phyloP scores from a whole-genome alignment of 2,797 vertebrate genomes.

The Chiroxiphia lanceolata region DNA sequence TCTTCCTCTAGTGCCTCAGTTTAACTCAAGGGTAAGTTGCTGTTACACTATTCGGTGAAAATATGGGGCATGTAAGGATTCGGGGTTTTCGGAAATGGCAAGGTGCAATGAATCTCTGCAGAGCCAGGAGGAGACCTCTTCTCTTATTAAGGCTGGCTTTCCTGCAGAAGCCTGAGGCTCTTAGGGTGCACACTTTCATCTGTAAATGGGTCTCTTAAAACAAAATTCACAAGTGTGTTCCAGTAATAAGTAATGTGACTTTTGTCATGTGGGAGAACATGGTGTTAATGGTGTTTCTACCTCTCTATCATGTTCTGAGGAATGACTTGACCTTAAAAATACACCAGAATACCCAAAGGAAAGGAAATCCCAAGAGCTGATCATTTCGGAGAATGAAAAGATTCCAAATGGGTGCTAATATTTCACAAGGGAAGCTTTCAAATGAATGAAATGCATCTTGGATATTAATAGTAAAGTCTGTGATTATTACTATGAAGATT shows the following conservation, averaged over 20 bases:
- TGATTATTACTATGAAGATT: background rate
- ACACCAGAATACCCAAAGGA: background rate
- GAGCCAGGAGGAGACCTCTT: background rate
- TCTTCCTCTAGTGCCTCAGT: background rate
- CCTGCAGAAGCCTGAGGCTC: background rate
- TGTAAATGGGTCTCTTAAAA: background rate
- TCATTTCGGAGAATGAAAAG: conserved; percentile 16
- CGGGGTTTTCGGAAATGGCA: background rate
- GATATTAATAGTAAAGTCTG: conserved; percentile 66
- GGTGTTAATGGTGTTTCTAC: conserved; percentile 25
- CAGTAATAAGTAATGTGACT: background rate
- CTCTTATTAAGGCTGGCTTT: background rate
- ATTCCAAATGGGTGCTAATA: conserved; percentile 31
- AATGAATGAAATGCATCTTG: conserved; percentile 59
- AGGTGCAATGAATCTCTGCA: background rate
- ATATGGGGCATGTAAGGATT: background rate
- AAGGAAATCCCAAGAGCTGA: conserved; percentile 21
- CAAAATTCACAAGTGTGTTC: conserved; percentile 3
- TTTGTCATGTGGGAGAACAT: background rate
- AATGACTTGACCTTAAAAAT: conserved; percentile 43
- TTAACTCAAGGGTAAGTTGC: background rate
- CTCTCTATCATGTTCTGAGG: conserved; percentile 22
- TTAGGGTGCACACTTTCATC: background rate
- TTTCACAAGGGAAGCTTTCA: conserved; percentile 51
- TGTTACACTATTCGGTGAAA: rapidly evolving